Evolutionary conservation across 2,888 invertebrate genomes (phyloP).

Genomic region (Icerya purchasi): DNA sequence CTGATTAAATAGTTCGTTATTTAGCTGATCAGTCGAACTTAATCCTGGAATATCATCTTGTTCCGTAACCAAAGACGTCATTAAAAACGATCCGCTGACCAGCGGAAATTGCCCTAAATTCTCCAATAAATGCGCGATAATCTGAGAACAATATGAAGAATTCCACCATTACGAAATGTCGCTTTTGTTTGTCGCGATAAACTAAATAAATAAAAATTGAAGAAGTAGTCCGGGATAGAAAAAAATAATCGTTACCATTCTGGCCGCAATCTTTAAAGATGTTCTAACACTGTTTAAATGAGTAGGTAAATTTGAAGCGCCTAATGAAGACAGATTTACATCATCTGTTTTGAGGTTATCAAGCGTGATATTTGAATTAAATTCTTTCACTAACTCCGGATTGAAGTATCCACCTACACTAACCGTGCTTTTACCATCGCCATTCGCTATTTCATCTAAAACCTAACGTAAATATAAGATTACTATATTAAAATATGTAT

Average conservation of each 20-base stretch:
- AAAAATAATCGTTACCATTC: constrained; percentile 30
- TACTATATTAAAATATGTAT: neutral
- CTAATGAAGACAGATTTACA: constrained; percentile 10
- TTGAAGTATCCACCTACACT: constrained; percentile 22
- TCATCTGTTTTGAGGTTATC: constrained; percentile 35
- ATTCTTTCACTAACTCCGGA: constrained; percentile 39
- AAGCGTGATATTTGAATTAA: constrained; percentile 46
- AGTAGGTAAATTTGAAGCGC: constrained; percentile 15
- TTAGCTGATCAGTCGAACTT: constrained; percentile 44
- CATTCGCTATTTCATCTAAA: constrained; percentile 36
- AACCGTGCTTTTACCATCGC: constrained; percentile 31
- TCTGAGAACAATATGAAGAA: constrained; percentile 26
- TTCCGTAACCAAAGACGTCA: constrained; percentile 77
- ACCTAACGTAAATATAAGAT: constrained; percentile 27
- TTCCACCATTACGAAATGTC: constrained; percentile 1
- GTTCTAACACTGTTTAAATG: constrained; percentile 21
- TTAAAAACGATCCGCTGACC: constrained; percentile 65
- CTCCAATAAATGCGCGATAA: constrained; percentile 69
- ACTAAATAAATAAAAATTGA: too few species aligned
- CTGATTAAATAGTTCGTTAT: constrained; percentile 57
- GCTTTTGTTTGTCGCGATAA: too few species aligned
- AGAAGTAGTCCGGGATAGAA: too few species aligned
- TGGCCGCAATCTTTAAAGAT: constrained; percentile 37
- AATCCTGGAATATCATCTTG: constrained; percentile 66
- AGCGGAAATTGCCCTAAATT: constrained; percentile 89